Conservation (phyloP, 2,888 invertebrate species). For the Oscheius myriophilus region DNA sequence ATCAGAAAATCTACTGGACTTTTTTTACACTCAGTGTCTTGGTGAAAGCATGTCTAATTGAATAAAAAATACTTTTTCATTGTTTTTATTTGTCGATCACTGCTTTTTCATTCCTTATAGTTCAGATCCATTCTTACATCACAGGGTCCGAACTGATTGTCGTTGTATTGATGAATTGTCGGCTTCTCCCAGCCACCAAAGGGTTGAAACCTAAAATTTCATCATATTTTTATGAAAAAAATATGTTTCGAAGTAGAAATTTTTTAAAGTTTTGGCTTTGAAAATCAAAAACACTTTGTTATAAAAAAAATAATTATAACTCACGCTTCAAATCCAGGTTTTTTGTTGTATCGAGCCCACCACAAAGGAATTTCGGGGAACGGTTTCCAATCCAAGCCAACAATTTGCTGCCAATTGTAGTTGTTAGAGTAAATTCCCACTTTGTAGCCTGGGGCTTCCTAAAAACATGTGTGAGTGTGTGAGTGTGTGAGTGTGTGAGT, state of each 20-base stretch:
- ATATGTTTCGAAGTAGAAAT: no score
- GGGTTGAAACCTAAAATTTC: slow-evolving; percentile 15
- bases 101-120: slow-evolving; percentile 21
- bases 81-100: no score
- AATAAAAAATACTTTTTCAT: no score
- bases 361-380: slow-evolving; percentile 39
- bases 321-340: slow-evolving; percentile 13
- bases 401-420: slow-evolving; percentile 53
- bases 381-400: slow-evolving; percentile 47
- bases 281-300: no score
- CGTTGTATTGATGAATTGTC: slow-evolving; percentile 47
- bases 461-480: no score
- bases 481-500: no score
- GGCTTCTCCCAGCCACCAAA: slow-evolving; percentile 47
- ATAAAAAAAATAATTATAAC: no score
- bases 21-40: no score
- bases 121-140: slow-evolving; percentile 45
- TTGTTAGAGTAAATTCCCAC: slow-evolving; percentile 50
- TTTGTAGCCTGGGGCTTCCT: slow-evolving; percentile 10
- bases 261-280: no score
- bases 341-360: slow-evolving; percentile 52
- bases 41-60: no score
- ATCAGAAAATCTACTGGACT: no score
- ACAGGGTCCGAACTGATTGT: slow-evolving; percentile 42
- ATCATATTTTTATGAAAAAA: no score